Evolutionary conservation across 2,797 vertebrate genomes (phyloP).

Genomic region (Chromobotia macracanthus): DNA sequence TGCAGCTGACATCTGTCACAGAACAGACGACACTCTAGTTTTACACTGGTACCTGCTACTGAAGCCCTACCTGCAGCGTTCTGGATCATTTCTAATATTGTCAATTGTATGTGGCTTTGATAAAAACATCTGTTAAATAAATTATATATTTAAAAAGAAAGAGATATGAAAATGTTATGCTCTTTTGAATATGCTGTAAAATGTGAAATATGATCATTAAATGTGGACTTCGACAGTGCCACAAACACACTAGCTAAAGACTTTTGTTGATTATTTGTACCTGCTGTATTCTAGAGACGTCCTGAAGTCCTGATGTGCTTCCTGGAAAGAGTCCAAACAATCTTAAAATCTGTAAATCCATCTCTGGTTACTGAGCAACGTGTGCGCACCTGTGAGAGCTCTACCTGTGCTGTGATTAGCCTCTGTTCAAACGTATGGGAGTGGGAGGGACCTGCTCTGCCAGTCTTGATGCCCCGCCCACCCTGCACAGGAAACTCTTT

Average conservation of each 20-base stretch:
- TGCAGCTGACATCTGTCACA: constrained; percentile 72
- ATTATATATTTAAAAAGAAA: too few relatives aligned
- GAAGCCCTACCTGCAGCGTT: too few relatives aligned
- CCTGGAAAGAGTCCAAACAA: constrained; percentile 64
- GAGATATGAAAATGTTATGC: too few relatives aligned
- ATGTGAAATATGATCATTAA: too few relatives aligned
- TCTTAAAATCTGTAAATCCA: constrained; percentile 8
- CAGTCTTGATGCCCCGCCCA: constrained; percentile 48
- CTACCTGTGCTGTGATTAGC: constrained; percentile 62
- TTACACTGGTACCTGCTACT: neutral
- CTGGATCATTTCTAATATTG: too few relatives aligned
- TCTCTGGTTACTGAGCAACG: neutral
- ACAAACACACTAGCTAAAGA: too few relatives aligned
- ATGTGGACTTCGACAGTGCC: too few relatives aligned
- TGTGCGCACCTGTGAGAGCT: neutral
- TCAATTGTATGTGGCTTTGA: too few relatives aligned
- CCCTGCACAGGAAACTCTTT: constrained; percentile 59
- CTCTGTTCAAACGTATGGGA: constrained; percentile 45
- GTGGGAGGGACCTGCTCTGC: constrained; percentile 47
- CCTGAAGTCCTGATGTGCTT: constrained; percentile 67
- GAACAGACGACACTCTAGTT: neutral
- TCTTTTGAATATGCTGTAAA: too few relatives aligned
- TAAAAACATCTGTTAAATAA: too few relatives aligned
- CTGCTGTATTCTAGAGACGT: constrained; percentile 76
- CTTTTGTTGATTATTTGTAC: too few relatives aligned